A percentile compares a stretch with the other conserved stretches of the same genome.
These are phyloP conservation scores for Cryptosula pallasiana DNA, from an alignment of 2,888 invertebrate species.

Conservation along the genomic window DNA sequence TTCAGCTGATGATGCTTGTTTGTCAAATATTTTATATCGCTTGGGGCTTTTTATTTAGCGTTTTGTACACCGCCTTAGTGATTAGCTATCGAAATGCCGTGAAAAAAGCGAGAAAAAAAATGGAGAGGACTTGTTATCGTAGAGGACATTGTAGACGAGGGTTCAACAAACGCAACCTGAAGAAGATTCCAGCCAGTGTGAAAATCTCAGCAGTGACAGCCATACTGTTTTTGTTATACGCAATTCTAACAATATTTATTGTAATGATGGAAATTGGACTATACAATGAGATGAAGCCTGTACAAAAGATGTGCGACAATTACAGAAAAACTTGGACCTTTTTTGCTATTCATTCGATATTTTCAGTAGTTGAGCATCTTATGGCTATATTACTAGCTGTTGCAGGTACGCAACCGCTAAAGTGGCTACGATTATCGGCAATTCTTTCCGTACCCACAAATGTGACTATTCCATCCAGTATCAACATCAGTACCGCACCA, in stretches of 20 bases:
- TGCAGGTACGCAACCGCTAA: constrained; percentile 5
- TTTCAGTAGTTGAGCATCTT: background rate
- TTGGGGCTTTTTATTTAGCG: background rate
- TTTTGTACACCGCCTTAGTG: background rate
- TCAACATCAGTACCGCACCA: background rate
- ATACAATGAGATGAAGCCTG: background rate
- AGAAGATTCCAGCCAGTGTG: background rate
- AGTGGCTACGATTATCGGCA: background rate
- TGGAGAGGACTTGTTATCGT: constrained; percentile 4
- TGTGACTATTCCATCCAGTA: background rate
- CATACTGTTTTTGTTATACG: background rate
- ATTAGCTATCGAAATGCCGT: background rate
- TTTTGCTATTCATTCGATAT: background rate
- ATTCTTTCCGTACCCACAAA: too few relatives aligned
- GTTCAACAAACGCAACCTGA: background rate
- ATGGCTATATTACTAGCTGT: background rate
- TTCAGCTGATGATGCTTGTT: constrained; percentile 1
- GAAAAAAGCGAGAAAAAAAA: constrained; percentile 1
- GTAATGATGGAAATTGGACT: background rate
- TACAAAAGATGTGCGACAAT: constrained; percentile 1
- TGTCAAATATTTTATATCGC: constrained; percentile 18
- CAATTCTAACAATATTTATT: background rate
- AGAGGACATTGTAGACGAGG: constrained; percentile 8
- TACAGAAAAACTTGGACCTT: background rate
- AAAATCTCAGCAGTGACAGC: background rate